Base-by-base conservation (phyloP, 2,113 vertebrate genomes). In the Corythoichthys haematopterus region DNA sequence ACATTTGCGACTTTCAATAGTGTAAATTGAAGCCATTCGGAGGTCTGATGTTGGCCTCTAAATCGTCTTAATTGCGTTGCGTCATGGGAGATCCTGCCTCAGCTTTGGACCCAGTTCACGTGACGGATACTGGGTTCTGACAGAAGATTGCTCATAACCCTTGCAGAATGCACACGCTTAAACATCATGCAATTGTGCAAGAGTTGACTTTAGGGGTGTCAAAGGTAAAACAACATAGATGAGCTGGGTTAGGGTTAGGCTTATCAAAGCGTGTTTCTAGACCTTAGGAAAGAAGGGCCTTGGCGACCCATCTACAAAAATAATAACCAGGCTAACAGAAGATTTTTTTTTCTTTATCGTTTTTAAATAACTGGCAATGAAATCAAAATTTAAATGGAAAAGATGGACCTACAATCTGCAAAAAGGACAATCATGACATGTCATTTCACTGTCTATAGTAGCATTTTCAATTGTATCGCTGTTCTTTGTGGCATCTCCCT, bases 41-140 rank as follows among this genome's bases (percentile, higher is more conserved):
- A 66, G 33, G 16, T 15, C n/a, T 28, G 59, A 20, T 45, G 38
- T 45, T 61, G 59, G 37, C 40, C 51, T 20, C 52, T 46, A 57
- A 71, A 76, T 72, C 16, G 35, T 65, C 11, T 46, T 14, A 62
- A 38, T 62, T 58, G 28, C n/a, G 28, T 43, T 55, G 33, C 76
- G 62, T 63, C 38, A 45, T 43, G 12, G 46, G 50, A 59, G 48
- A 75, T 59, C 36, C 50, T 53, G 33, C 47, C 59, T 11, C 6
- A 3, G 13, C 11, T 58, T 20, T 66, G 67, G n/a, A 47, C 6
- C 70, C 6, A 55, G 53, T 47, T 64, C 51, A 57, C 57, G 52
- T 36, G 33, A 63, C 38, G 11, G 37, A 72, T 28, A 6, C 4
- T 1, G 69, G 68, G 60, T 5, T 46, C 12, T 58, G 64, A 72